Evolutionary conservation across 1,140 invertebrate species (phyloP).

Genomic region (Hyphantria cunea): DNA sequence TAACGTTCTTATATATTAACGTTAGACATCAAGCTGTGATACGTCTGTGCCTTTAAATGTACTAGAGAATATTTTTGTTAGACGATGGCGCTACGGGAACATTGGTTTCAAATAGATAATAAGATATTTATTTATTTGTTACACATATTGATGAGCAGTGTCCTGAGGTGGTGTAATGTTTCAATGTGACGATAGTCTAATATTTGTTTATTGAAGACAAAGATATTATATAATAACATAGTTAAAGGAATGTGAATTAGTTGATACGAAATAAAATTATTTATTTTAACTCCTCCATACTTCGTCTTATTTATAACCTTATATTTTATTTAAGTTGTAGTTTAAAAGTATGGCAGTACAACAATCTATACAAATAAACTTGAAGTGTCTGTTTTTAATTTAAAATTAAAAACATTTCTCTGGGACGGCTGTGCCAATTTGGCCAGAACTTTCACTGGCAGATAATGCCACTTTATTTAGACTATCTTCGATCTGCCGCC

Average conservation of each 20-base stretch:
- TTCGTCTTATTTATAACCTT: constrained; percentile 4
- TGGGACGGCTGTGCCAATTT: no score
- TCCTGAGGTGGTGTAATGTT: constrained; percentile 21
- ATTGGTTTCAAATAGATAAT: constrained; percentile 45
- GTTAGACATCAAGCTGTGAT: constrained; percentile 68
- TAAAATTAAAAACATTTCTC: no score
- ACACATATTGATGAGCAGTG: constrained; percentile 38
- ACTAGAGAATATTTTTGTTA: constrained; percentile 51
- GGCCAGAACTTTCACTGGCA: no score
- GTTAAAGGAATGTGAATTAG: constrained; percentile 42
- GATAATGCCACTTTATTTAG: no score
- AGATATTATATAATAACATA: constrained; percentile 37
- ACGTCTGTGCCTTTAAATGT: constrained; percentile 76
- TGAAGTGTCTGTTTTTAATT: no score
- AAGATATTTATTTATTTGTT: constrained; percentile 59
- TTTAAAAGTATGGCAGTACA: no score
- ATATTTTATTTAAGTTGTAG: background rate
- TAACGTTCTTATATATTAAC: constrained; percentile 38
- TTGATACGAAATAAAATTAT: constrained; percentile 58
- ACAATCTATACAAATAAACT: no score
- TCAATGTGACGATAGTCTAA: constrained; percentile 31
- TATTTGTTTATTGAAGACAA: constrained; percentile 27
- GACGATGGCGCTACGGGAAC: constrained; percentile 58
- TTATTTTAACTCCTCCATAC: constrained; percentile 40
- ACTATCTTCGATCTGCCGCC: no score